Evolutionary conservation across 2,888 invertebrate species (phyloP), one percentile per base, ranked within the genome.

Genomic region (Zygothrica quintamaculata): DNA sequence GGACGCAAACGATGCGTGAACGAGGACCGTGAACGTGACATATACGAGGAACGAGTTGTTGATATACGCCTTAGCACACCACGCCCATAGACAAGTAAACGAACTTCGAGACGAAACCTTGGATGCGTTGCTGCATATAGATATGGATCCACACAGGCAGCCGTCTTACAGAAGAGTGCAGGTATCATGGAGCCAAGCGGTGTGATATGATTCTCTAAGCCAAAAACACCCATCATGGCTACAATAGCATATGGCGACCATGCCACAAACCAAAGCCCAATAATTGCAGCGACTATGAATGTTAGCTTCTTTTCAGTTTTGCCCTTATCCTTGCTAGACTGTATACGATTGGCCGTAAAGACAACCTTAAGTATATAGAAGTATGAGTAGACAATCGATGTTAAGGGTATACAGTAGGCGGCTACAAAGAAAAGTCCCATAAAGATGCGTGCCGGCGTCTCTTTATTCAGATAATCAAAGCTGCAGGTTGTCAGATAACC

Each of bases 241-340:
- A 96, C 94, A 0, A 94, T 90, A 0, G 96, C 94, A 87, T 96
- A 96, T 0, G 96, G 96, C 0, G 95, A 95, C 96, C 96, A 97
- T 0, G 96, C 94, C 7, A 94, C 82, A 84, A 96, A 94, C 93
- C 96, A 97, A 65, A 96, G 87, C 0, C 93, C 92, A 64, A 96
- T 94, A 0, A 96, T 94, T 15, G 92, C 92, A 57, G 95, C 93
- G 8, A 95, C 94, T 48, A 95, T 92, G 53, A 93, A 91, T 0
- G 95, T 94, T 44, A 96, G 90, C 89, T 94, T 94, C 18, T 95
- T 89, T 91, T 96, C 96, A n/a, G 94, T 94, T 86, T 94, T 93
- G 25, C 93, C 92, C 87, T 94, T 94, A 31, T 93, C 93, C 82
- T 94, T 93, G 78, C 93, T 94, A 22, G 92, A 92, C 65, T 92